Percentiles rank a stretch among this genome's conserved stretches.
phyloP scores from a whole-genome alignment of 2,113 vertebrate species.

The Amphiprion percula region DNA sequence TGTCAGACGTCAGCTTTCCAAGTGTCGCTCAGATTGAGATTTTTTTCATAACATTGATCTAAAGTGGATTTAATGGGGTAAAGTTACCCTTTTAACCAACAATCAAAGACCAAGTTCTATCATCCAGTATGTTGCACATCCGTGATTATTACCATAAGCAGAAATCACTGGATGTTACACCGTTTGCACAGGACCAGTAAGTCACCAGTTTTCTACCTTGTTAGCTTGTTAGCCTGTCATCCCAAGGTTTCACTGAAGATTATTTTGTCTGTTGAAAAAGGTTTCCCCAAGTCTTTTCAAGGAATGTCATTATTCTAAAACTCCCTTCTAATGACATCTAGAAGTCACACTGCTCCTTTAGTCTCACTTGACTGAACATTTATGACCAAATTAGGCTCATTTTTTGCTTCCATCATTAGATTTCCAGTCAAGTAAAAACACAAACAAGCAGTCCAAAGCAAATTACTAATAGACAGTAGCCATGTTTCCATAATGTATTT shows the following conservation, averaged over 20 bases:
- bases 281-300: no score
- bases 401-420: neutral
- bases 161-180: neutral
- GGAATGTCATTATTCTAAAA: no score
- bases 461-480: no score
- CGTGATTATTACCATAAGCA: neutral
- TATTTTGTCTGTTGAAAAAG: no score
- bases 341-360: neutral
- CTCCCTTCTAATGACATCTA: neutral
- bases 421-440: no score
- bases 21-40: neutral
- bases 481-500: no score
- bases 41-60: neutral
- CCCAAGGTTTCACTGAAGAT: neutral
- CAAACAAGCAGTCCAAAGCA: neutral
- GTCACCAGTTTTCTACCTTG: neutral
- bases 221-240: neutral
- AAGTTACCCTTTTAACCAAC: neutral
- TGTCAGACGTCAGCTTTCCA: conserved; percentile 9
- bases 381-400: neutral
- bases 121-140: neutral
- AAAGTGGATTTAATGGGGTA: conserved; percentile 4
- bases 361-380: neutral
- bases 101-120: neutral
- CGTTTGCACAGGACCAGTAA: conserved; percentile 3